Evolutionary conservation across 2,797 vertebrate genomes (phyloP), one percentile per base, ranked within the genome.

Genomic region (Melanotaenia nigrans): DNA sequence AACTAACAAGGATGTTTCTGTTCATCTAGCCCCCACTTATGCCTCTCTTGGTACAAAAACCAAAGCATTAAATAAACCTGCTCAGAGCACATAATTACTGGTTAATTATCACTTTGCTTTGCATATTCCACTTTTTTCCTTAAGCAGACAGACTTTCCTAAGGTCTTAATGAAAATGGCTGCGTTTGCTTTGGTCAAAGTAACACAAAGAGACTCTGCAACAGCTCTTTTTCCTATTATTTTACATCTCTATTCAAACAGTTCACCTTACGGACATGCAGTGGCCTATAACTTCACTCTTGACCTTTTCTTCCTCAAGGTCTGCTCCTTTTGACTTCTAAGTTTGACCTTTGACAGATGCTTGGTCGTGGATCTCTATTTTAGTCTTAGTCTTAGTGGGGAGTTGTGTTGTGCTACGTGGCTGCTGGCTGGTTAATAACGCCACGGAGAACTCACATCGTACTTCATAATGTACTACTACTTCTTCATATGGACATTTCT

Each of bases 21-120:
- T 68, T 47, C 14, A 24, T 66, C 20, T 18, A 22, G 22, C 57
- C 30, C 45, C 53, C 18, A 53, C 12, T 9, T 71, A 2, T 11
- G 20, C 56, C 7, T 59, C 12, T 11, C 9, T 55, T 12, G 20
- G 12, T 59, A 38, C 32, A 59, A 74, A n/a, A 65, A 12, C 35
- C 24, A 24, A 13, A 71, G 11, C 25, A 18, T 62, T 25, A 22
- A 55, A 32, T 35, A 32, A 61, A 67, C 61, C 59, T 61, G 38
- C 38, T 3, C 3, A 12, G 38, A 3, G 64, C 35, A 18, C 16
- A n/a, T 54, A 3, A 61, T 45, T 70, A 42, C 14, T 55, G 36
- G 11, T 53, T 11, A 53, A n/a, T 3, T n/a, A 8, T n/a, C 5
- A 51, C 49, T 25, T 53, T 25, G 22, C n/a, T 20, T 45, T 45